Evolutionary conservation across 1,140 invertebrate species (phyloP).

Genomic region (Cotesia chilonis): DNA sequence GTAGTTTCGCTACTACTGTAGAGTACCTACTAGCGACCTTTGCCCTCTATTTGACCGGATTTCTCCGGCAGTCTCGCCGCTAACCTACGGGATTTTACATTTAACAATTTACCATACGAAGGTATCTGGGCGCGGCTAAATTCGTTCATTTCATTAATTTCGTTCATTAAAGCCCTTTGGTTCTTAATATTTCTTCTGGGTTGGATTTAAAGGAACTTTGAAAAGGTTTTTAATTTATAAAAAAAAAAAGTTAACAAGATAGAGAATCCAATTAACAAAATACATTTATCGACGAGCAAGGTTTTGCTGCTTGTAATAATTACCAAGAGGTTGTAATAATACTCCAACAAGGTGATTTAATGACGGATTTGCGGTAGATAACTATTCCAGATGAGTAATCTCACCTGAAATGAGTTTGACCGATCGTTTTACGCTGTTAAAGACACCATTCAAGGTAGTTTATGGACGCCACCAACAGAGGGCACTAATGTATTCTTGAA

Average conservation of each 20-base stretch:
- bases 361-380: conserved; percentile 49
- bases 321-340: not conserved
- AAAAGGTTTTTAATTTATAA: too few relatives aligned
- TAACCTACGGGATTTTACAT: not conserved
- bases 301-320: not conserved
- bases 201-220: too few relatives aligned
- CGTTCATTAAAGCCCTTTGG: too few relatives aligned
- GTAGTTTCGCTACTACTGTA: not conserved
- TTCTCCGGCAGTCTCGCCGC: conserved; percentile 20
- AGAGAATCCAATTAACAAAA: too few relatives aligned
- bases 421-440: conserved; percentile 58
- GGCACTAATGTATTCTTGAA: not conserved
- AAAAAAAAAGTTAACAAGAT: too few relatives aligned
- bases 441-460: conserved; percentile 43
- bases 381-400: conserved; percentile 57
- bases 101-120: not conserved
- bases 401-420: conserved; percentile 48
- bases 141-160: too few relatives aligned
- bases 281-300: too few relatives aligned
- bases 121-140: conserved; percentile 14
- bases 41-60: conserved; percentile 26
- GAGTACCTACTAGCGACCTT: not conserved
- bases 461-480: not conserved
- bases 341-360: conserved; percentile 43
- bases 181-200: too few relatives aligned